Evolutionary conservation across 2,888 invertebrate species (phyloP), one percentile per base, ranked within the genome.

Genomic region (Phragmatobia fuliginosa): DNA sequence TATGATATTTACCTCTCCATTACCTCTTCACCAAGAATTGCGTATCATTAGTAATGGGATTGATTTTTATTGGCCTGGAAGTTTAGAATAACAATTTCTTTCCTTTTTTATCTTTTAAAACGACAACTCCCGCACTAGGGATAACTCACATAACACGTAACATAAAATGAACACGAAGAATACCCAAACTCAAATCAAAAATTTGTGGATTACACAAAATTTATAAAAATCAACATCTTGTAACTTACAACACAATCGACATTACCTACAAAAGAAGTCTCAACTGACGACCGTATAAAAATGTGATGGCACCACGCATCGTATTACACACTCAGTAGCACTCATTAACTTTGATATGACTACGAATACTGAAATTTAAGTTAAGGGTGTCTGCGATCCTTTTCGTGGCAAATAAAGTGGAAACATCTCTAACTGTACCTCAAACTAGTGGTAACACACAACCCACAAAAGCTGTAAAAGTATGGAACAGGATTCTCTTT

Each of bases 211-310:
- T n/a, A n/a, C n/a, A n/a, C n/a, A n/a, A n/a, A n/a, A n/a, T n/a
- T n/a, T n/a, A n/a, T n/a, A n/a, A n/a, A 10, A 32, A 49, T 14
- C 2, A 21, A 16, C 63, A 63, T 31, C 16, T 62, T 14, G 6
- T 31, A 31, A n/a, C 63, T 21, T 16, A 31, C n/a, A 41, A 52
- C 67, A 64, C 66, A 67, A 67, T 56, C n/a, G 31, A 59, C 67
- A n/a, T 72, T 59, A n/a, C n/a, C n/a, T n/a, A 66, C 73, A 63
- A 59, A 62, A 68, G 62, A 72, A 62, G 68, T 36, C 66, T 66
- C 64, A 66, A 68, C n/a, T 68, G 49, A 56, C 38, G 31, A 16
- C 58, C 52, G 49, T 21, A 58, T 66, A 68, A 75, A 71, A 72
- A 70, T 65, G 61, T 65, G 52, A 72, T 68, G 68, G n/a, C 61